Conservation (phyloP, 1,140 invertebrate species). For the Sycobia sp. region DNA sequence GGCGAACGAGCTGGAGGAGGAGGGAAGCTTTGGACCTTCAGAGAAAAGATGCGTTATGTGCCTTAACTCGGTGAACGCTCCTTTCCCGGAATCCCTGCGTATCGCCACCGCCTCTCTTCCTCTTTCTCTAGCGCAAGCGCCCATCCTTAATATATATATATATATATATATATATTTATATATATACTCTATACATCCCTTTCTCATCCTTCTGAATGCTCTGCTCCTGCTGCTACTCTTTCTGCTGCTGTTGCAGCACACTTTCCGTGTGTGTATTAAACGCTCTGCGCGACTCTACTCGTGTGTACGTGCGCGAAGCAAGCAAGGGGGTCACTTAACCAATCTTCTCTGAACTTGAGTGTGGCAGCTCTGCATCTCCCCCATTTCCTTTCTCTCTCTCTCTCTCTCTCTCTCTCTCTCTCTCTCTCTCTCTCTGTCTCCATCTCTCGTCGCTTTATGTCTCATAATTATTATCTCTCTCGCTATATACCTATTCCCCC, state of each 20-base stretch:
- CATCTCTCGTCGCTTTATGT: slow-evolving; percentile 62
- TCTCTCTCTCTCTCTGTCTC: slow-evolving; percentile 36
- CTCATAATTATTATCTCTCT: slow-evolving; percentile 57
- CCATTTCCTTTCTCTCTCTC: no score
- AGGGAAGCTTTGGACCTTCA: slow-evolving; percentile 37
- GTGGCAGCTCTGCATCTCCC: slow-evolving; percentile 35
- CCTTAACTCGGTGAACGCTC: slow-evolving; percentile 3
- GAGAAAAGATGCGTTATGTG: slow-evolving; percentile 31
- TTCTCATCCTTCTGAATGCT: no score
- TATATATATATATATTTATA: no score
- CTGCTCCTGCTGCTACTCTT: no score
- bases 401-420: slow-evolving; percentile 21
- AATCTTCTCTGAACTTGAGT: slow-evolving; percentile 37
- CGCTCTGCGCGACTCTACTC: background rate
- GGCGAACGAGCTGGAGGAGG: background rate
- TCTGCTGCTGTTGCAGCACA: no score
- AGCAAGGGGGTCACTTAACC: slow-evolving; percentile 28
- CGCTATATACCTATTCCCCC: background rate
- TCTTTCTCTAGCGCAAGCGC: slow-evolving; percentile 38
- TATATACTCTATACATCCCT: no score
- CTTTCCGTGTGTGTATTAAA: no score
- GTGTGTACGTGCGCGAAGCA: background rate
- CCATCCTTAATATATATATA: no score
- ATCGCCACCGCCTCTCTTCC: slow-evolving; percentile 29
- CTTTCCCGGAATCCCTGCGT: slow-evolving; percentile 42